Evolutionary conservation across 2,888 invertebrate species (phyloP).

Genomic region (Trichopria drosophilae): DNA sequence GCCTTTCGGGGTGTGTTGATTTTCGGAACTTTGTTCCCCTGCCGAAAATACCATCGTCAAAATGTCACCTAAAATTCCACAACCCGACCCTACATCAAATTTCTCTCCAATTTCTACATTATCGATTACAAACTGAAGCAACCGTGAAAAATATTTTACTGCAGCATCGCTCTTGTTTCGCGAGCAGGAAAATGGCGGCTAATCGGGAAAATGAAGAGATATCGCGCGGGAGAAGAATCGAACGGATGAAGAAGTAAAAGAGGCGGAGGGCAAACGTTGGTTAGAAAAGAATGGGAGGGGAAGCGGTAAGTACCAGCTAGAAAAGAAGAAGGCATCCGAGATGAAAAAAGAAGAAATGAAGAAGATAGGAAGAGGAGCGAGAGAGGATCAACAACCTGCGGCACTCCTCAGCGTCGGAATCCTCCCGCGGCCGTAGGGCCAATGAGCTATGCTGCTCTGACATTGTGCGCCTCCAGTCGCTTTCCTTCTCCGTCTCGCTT

Average conservation of each 20-base stretch:
- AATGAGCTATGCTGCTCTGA: slow-evolving; percentile 37
- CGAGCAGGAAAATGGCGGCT: too few relatives aligned
- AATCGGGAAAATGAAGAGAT: not conserved
- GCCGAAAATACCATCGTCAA: too few relatives aligned
- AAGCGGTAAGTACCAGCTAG: not conserved
- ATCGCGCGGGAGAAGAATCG: slow-evolving; percentile 10
- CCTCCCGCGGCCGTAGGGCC: slow-evolving; percentile 38
- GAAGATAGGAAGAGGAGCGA: slow-evolving; percentile 34
- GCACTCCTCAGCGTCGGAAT: slow-evolving; percentile 42
- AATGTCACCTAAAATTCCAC: too few relatives aligned
- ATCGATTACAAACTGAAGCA: too few relatives aligned
- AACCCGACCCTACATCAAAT: too few relatives aligned
- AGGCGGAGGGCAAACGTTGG: not conserved
- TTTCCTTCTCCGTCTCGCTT: too few relatives aligned
- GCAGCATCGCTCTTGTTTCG: too few relatives aligned
- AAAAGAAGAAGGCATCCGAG: slow-evolving; percentile 16
- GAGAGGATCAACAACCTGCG: slow-evolving; percentile 53
- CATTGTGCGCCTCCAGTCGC: not conserved
- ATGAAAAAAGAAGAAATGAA: too few relatives aligned
- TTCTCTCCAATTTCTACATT: too few relatives aligned
- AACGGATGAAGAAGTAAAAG: slow-evolving; percentile 5
- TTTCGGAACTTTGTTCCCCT: too few relatives aligned
- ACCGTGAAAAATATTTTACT: too few relatives aligned
- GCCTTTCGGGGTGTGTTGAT: too few relatives aligned
- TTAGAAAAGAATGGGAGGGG: not conserved